These are phyloP conservation scores for Drosophila takahashii DNA, from an alignment of 1,140 invertebrate genomes.

Conservation along the genomic window DNA sequence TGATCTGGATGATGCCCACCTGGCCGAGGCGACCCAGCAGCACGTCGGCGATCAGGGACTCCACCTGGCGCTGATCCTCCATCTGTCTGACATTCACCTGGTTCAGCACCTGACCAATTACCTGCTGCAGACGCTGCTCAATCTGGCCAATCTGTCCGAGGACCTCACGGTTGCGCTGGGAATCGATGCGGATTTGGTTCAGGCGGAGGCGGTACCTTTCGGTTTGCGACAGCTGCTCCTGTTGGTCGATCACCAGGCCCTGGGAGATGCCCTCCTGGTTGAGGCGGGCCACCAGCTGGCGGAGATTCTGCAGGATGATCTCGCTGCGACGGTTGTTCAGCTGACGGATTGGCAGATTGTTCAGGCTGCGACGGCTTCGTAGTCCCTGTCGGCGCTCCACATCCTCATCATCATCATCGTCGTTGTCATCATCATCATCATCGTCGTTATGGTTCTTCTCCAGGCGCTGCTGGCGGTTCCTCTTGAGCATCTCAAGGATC, in stretches of 20 bases:
- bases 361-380: constrained; percentile 57
- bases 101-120: constrained; percentile 23
- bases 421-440: constrained; percentile 10
- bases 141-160: constrained; percentile 47
- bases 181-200: constrained; percentile 53
- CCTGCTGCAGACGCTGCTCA: constrained; percentile 25
- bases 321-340: constrained; percentile 43
- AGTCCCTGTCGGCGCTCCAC: constrained; percentile 9
- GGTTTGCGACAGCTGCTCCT: constrained; percentile 14
- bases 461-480: constrained; percentile 39
- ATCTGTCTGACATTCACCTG: constrained; percentile 4
- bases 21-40: constrained; percentile 58
- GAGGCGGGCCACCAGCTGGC: constrained; percentile 66
- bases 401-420: constrained; percentile 2
- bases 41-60: constrained; percentile 49
- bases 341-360: neutral
- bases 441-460: constrained; percentile 6
- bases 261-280: constrained; percentile 63
- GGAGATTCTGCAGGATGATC: constrained; percentile 57
- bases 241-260: neutral
- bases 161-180: constrained; percentile 37
- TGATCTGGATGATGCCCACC: constrained; percentile 49
- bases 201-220: constrained; percentile 51
- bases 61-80: constrained; percentile 36
- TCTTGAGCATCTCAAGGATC: constrained; percentile 50